Conservation (phyloP, 2,888 invertebrate species). For the Hydrotaea diabolus region DNA sequence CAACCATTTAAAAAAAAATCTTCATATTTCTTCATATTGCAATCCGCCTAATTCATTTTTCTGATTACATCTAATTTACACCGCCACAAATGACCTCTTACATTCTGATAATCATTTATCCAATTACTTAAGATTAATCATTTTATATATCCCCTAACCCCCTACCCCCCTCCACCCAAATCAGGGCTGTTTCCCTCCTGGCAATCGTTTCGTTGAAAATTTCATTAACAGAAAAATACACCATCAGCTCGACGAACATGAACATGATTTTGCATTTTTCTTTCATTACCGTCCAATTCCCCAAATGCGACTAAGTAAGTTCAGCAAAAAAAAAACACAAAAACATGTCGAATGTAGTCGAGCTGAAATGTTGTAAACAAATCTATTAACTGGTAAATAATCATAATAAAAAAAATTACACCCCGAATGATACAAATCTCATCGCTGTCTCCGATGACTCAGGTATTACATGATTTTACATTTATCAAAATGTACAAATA, state of each 20-base stretch:
- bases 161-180: background rate
- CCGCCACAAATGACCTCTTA: slow-evolving; percentile 16
- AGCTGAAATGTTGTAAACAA: slow-evolving; percentile 49
- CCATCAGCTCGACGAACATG: slow-evolving; percentile 37
- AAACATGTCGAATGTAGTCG: background rate
- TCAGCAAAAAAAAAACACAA: background rate
- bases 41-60: slow-evolving; percentile 11
- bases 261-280: slow-evolving; percentile 58
- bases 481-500: slow-evolving; percentile 51
- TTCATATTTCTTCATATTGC: too few species aligned
- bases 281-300: slow-evolving; percentile 45
- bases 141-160: background rate
- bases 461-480: slow-evolving; percentile 51
- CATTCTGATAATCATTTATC: slow-evolving; percentile 52
- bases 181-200: background rate
- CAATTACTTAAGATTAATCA: slow-evolving; percentile 51
- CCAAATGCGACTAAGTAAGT: background rate
- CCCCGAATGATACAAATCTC: slow-evolving; percentile 31
- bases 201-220: background rate
- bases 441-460: slow-evolving; percentile 30
- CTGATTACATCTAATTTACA: background rate
- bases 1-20: too few species aligned
- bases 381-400: slow-evolving; percentile 49
- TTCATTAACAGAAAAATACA: background rate
- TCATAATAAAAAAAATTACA: slow-evolving; percentile 25